Conservation (phyloP, 92 coral and sea anemone genomes). For the Epizoanthus scotinus region DNA sequence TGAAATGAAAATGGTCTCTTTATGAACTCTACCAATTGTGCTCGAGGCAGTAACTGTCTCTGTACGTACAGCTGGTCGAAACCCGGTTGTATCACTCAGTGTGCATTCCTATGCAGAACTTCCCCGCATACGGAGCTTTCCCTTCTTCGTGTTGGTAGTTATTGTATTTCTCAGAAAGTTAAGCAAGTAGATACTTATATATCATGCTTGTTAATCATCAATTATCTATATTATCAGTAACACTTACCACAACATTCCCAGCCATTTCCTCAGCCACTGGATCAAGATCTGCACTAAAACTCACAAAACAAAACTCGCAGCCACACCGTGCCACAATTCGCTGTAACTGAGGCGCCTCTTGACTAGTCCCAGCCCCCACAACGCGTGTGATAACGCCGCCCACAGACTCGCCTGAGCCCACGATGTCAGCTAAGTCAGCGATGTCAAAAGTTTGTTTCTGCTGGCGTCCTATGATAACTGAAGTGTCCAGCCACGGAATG, state of each 20-base stretch:
- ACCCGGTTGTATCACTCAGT: too few relatives aligned
- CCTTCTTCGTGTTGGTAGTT: background rate
- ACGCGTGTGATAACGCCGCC: constrained; percentile 87
- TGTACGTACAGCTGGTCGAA: too few relatives aligned
- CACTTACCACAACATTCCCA: constrained; percentile 76
- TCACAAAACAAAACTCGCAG: constrained; percentile 91
- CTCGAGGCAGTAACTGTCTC: background rate
- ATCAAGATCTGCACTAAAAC: constrained; percentile 89
- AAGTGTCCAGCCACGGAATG: constrained; percentile 89
- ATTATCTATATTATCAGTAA: background rate
- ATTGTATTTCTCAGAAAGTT: background rate
- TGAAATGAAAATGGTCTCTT: too few relatives aligned
- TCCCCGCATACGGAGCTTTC: background rate
- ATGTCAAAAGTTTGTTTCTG: constrained; percentile 84
- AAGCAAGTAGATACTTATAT: background rate
- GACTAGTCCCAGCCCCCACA: constrained; percentile 71
- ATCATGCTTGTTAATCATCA: background rate
- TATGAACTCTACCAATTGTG: background rate
- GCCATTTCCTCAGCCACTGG: constrained; percentile 82
- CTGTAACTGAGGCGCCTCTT: constrained; percentile 85
- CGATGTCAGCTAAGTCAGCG: constrained; percentile 86
- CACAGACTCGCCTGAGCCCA: constrained; percentile 95
- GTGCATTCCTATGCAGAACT: background rate
- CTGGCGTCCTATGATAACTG: constrained; percentile 87
- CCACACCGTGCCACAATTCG: constrained; percentile 95